A percentile compares a stretch with the other conserved stretches of the same genome.
Conservation (phyloP, 2,888 invertebrate species). For the Sisyra terminalis region DNA sequence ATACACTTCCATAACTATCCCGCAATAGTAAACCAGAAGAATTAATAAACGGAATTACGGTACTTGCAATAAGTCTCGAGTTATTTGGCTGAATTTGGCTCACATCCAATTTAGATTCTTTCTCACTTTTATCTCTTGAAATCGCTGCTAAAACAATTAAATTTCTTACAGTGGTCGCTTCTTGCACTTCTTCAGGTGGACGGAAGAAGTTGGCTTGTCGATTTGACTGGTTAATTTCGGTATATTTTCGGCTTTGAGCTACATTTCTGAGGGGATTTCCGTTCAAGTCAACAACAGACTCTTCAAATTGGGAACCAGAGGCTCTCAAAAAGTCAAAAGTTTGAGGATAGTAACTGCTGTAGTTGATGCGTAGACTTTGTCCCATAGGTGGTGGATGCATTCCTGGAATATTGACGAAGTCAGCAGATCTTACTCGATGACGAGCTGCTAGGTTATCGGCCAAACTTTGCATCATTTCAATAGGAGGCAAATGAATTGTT, state of each 20-base stretch:
- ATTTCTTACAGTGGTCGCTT: neutral
- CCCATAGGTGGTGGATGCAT: constrained; percentile 3
- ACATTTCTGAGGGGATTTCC: constrained; percentile 20
- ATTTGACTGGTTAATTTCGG: constrained; percentile 1
- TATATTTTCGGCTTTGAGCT: neutral
- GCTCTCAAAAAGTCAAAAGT: constrained; percentile 2
- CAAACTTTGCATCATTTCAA: no score
- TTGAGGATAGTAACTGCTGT: constrained; percentile 1
- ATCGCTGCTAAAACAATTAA: no score
- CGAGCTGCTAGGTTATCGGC: no score
- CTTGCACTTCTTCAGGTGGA: neutral
- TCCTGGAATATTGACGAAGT: constrained; percentile 4
- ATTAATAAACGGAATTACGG: no score
- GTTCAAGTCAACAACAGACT: constrained; percentile 12
- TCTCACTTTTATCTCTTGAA: neutral
- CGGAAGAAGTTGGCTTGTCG: constrained; percentile 3
- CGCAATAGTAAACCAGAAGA: neutral
- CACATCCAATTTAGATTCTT: neutral
- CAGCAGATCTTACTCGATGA: neutral
- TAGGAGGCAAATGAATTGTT: no score
- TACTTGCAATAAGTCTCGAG: neutral
- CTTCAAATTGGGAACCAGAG: neutral
- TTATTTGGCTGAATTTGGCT: neutral
- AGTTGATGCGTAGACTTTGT: neutral
- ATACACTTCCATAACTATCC: constrained; percentile 6